phyloP scores from a whole-genome alignment of 1,140 invertebrate species.

The Conus betulinus region DNA sequence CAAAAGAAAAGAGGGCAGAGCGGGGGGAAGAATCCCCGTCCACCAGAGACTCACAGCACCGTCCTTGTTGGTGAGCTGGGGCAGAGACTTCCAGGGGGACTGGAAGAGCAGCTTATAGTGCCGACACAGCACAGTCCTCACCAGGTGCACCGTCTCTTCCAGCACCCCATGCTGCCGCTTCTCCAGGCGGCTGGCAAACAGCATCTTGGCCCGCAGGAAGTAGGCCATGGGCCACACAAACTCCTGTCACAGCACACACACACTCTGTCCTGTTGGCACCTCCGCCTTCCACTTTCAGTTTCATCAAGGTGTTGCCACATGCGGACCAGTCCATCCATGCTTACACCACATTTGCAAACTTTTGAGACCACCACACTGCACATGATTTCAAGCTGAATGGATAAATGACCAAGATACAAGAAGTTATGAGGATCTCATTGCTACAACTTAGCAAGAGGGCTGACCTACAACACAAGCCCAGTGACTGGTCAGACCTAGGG shows the following conservation, averaged over 20 bases:
- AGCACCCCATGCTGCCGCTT: conserved; percentile 79
- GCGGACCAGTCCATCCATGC: too few species aligned
- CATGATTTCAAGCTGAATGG: too few species aligned
- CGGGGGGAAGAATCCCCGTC: neutral
- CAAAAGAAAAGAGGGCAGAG: neutral
- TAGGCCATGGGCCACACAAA: conserved; percentile 98
- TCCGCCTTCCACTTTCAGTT: too few species aligned
- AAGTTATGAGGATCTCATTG: too few species aligned
- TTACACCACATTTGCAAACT: too few species aligned
- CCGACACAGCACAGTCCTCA: conserved; percentile 83
- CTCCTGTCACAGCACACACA: conserved; percentile 81
- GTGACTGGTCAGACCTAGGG: too few species aligned
- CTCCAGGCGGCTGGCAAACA: conserved; percentile 83
- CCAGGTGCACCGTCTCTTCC: conserved; percentile 83
- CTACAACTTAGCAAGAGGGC: too few species aligned
- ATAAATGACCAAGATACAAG: too few species aligned
- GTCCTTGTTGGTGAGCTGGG: conserved; percentile 95
- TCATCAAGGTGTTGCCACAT: too few species aligned
- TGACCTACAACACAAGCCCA: too few species aligned
- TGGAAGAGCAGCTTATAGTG: conserved; percentile 86
- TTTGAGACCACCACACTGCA: too few species aligned
- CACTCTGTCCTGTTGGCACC: neutral
- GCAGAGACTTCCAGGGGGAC: conserved; percentile 89
- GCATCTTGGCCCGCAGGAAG: conserved; percentile 91
- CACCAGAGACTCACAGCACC: conserved; percentile 78